Evolutionary conservation across 2,113 vertebrate genomes (phyloP).

Genomic region (Furnarius figulus): DNA sequence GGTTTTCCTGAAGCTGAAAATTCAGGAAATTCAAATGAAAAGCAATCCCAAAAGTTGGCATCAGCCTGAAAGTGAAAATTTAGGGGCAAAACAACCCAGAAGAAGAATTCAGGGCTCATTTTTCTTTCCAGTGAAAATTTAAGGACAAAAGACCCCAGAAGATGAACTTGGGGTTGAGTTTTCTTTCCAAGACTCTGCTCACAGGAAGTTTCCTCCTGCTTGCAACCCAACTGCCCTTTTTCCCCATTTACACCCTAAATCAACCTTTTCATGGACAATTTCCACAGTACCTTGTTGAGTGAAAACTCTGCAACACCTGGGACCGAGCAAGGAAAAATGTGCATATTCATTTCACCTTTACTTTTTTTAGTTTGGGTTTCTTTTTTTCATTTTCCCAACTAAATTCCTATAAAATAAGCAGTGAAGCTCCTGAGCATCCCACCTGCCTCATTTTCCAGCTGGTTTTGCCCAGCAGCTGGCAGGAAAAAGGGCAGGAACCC

Average conservation of each 20-base stretch:
- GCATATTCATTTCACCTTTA: fast-evolving
- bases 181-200: not conserved
- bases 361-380: not conserved
- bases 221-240: not conserved
- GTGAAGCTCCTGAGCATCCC: not conserved
- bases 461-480: not conserved
- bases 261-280: not conserved
- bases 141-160: not conserved
- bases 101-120: not conserved
- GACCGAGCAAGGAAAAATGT: not conserved
- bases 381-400: not conserved
- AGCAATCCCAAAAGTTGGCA: not conserved
- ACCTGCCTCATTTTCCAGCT: not conserved
- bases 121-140: not conserved
- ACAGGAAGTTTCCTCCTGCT: not conserved
- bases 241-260: not conserved
- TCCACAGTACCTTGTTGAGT: not conserved
- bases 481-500: not conserved
- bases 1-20: not conserved
- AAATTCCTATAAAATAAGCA: not conserved
- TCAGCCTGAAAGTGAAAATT: not conserved
- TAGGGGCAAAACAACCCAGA: not conserved
- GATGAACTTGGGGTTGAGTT: not conserved
- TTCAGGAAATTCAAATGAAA: not conserved
- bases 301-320: not conserved